phyloP scores from a whole-genome alignment of 2,888 invertebrate species.

The Oscheius sp. region DNA sequence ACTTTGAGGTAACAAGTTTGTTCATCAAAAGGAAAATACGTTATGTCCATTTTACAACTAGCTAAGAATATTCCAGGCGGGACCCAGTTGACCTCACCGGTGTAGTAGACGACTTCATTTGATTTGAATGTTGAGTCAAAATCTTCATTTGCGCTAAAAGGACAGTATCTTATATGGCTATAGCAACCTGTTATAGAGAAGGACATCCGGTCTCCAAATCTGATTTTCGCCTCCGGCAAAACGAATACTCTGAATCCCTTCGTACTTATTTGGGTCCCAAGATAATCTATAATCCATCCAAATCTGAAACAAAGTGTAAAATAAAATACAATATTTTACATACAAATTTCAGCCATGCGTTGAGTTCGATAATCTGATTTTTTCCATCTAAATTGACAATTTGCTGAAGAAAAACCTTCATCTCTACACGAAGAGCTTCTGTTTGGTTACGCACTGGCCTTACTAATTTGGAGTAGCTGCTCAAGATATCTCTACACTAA shows the following conservation, averaged over 20 bases:
- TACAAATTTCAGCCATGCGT: slow-evolving; percentile 68
- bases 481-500: slow-evolving; percentile 55
- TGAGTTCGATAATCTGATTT: slow-evolving; percentile 67
- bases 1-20: slow-evolving; percentile 64
- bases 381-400: slow-evolving; percentile 67
- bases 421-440: slow-evolving; percentile 55
- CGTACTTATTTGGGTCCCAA: slow-evolving; percentile 66
- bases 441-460: slow-evolving; percentile 59
- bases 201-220: slow-evolving; percentile 66
- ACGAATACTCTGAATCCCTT: slow-evolving; percentile 62
- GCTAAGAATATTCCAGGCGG: slow-evolving; percentile 63
- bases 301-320: slow-evolving; percentile 39
- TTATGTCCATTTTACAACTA: slow-evolving; percentile 65
- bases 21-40: slow-evolving; percentile 66
- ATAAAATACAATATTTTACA: slow-evolving; percentile 3
- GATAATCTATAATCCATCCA: slow-evolving; percentile 61
- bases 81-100: slow-evolving; percentile 67
- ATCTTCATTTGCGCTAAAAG: slow-evolving; percentile 62
- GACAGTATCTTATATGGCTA: not conserved
- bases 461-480: slow-evolving; percentile 59
- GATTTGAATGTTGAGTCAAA: slow-evolving; percentile 66
- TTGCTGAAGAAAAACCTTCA: slow-evolving; percentile 66
- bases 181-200: slow-evolving; percentile 63
- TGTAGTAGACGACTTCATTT: slow-evolving; percentile 66
- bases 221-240: slow-evolving; percentile 62